Evolutionary conservation across 2,113 vertebrate species (phyloP).

Genomic region (Cnemophilus loriae): DNA sequence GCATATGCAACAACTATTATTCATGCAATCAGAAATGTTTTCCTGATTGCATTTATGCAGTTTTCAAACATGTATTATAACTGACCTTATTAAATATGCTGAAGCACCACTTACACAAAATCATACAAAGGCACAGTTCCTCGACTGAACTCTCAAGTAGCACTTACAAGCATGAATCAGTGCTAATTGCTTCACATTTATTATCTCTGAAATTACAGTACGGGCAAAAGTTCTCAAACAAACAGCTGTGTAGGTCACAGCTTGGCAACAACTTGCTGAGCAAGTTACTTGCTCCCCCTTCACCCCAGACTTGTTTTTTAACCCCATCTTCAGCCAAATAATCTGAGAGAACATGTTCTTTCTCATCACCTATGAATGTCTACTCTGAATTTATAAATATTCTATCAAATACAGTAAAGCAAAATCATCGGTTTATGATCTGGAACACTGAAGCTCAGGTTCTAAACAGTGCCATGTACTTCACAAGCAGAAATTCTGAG

Average conservation of each 20-base stretch:
- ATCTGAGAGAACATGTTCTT: background rate
- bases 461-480: background rate
- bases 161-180: slow-evolving; percentile 56
- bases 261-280: background rate
- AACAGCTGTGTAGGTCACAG: slow-evolving; percentile 53
- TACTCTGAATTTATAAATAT: background rate
- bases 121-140: slow-evolving; percentile 51
- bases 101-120: slow-evolving; percentile 55
- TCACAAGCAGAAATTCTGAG: background rate
- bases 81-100: slow-evolving; percentile 74
- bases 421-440: background rate
- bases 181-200: slow-evolving; percentile 57
- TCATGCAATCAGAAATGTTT: slow-evolving; percentile 77
- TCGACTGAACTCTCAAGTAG: slow-evolving; percentile 31
- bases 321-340: background rate
- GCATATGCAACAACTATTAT: slow-evolving; percentile 64
- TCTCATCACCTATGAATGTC: background rate
- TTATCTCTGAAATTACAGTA: slow-evolving; percentile 35
- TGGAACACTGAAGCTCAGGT: background rate
- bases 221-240: slow-evolving; percentile 31
- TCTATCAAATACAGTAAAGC: background rate
- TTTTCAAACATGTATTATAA: slow-evolving; percentile 72
- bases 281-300: background rate
- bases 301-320: background rate
- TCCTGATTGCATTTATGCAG: slow-evolving; percentile 68